Evolutionary conservation across 1,140 invertebrate genomes (phyloP), one percentile per base, ranked within the genome.

Genomic region (Magallana angulata): DNA sequence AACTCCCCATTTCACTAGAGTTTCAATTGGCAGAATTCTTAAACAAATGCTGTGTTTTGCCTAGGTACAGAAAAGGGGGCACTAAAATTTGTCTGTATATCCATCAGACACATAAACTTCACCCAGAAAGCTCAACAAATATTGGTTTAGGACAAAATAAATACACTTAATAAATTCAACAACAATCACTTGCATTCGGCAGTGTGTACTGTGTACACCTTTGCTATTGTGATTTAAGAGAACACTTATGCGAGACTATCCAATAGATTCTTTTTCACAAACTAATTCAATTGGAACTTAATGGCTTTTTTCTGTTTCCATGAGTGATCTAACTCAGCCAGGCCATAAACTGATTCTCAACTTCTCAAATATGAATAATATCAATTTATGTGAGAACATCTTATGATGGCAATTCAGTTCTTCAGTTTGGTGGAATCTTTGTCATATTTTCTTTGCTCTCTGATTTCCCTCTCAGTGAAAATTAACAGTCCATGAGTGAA

Each of bases 281-380:
- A 30, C 30, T 76, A 76, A 76, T 76, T 76, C 68, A 76, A 76
- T 76, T 76, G 68, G 24, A 76, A 12, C 68, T 76, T 12, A 76
- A 36, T 76, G 24, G 24, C 24, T 12, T 76, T 76, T 76, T 76
- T 24, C 68, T 76, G 68, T 11, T 76, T 76, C 30, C 68, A 76
- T 11, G 24, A 76, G 68, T 9, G 9, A 76, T 18, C 24, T 18
- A 76, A 36, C 24, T 30, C 12, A 36, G 68, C 68, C 24, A 30
- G 4, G 24, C 24, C 24, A 76, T 76, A 76, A 9, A 76, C 68
- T 76, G 36, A 12, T 12, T 18, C 7, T 24, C 36, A 12, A 76
- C 68, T 76, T 76, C 68, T 76, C 68, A 76, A 71, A 71, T 71
- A 30, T 30, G 68, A 76, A 76, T 48, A 48, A 48, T 36, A 76